Evolutionary conservation across 35 echinoderm and acorn worm species (phyloP).

Genomic region (Strongylocentrotus purpuratus): DNA sequence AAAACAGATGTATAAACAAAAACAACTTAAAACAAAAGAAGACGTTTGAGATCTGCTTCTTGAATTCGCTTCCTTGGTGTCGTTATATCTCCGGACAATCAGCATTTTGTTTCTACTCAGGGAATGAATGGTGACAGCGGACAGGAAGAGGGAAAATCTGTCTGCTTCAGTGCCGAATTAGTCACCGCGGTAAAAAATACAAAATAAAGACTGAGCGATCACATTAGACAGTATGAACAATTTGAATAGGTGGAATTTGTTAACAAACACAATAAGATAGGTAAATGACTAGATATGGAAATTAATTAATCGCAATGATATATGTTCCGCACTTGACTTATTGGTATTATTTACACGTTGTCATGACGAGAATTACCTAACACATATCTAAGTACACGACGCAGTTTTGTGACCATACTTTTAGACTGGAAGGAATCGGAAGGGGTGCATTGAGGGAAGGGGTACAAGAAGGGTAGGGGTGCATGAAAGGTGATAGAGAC

Average conservation of each 20-base stretch:
- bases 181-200: not conserved
- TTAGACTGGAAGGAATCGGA: not conserved
- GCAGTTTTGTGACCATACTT: not conserved
- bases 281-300: not conserved
- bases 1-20: not conserved
- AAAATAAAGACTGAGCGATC: not conserved
- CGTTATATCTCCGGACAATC: not conserved
- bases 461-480: not conserved
- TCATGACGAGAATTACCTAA: not conserved
- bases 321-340: no score
- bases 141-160: conserved; percentile 41
- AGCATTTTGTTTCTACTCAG: not conserved
- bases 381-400: not conserved
- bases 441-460: not conserved
- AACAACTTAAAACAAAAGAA: not conserved
- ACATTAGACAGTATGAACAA: not conserved
- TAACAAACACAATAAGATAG: not conserved
- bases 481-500: not conserved
- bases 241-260: not conserved
- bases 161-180: not conserved
- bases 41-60: not conserved
- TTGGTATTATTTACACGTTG: not conserved
- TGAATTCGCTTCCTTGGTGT: not conserved
- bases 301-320: no score
- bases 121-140: conserved; percentile 33